These are phyloP conservation scores for Thryonomys swinderianus DNA, from an alignment of 2,113 vertebrate species.

Conservation along the genomic window DNA sequence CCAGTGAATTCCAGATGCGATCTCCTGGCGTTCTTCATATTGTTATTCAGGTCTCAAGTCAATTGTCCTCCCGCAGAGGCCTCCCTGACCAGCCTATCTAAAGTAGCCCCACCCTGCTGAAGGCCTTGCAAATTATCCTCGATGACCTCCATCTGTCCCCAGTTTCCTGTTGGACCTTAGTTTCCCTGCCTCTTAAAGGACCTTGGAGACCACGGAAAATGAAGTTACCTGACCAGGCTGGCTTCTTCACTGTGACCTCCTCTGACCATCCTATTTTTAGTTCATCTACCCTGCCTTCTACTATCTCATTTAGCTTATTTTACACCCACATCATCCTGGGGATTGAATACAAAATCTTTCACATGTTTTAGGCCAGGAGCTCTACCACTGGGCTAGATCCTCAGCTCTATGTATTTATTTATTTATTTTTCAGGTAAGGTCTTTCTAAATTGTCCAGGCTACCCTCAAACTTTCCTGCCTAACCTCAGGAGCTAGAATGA, in stretches of 20 bases:
- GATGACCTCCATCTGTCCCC: conserved; percentile 66
- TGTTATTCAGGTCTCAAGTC: conserved; percentile 73
- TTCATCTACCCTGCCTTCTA: background rate
- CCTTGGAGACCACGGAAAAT: background rate
- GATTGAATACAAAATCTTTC: background rate
- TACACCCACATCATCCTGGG: background rate
- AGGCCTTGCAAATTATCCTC: conserved; percentile 41
- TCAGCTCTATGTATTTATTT: background rate
- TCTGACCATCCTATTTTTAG: background rate
- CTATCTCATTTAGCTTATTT: background rate
- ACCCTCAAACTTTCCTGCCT: background rate
- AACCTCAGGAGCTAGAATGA: background rate
- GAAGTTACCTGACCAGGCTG: background rate
- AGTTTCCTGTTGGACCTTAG: background rate
- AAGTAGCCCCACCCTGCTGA: conserved; percentile 67
- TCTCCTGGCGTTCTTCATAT: conserved; percentile 47
- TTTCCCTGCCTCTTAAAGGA: background rate
- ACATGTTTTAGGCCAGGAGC: background rate
- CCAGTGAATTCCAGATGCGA: conserved; percentile 33
- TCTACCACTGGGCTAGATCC: background rate
- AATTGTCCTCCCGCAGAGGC: conserved; percentile 61
- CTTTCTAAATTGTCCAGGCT: background rate
- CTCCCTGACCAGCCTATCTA: conserved; percentile 66
- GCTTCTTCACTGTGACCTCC: background rate
- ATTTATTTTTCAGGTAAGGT: background rate